Evolutionary conservation across 1,140 invertebrate species (phyloP), one percentile per base, ranked within the genome.

Genomic region (Ectropis grisescens): DNA sequence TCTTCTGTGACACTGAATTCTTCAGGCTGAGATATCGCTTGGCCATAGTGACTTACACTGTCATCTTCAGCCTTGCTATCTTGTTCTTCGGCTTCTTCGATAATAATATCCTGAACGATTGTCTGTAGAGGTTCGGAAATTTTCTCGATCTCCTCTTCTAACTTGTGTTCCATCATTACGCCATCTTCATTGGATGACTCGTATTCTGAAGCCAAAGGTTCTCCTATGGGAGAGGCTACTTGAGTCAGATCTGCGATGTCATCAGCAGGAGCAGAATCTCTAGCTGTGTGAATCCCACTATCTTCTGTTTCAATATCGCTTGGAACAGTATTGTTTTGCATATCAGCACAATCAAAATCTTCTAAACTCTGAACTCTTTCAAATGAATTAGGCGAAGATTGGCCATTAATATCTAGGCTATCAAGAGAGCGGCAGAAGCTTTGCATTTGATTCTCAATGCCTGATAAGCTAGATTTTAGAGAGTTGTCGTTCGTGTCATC

Each of bases 281-380:
- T 90, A 1, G 89, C 89, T 13, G 90, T 93, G 47, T 93, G 91
- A 33, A 93, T 92, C 2, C 91, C 92, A 35, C 90, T 92, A 49
- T 93, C 91, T 62, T 93, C 91, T 8, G 89, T 84, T 69, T 92
- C 89, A 6, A 89, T 90, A 33, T 91, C 89, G 30, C 82, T 85
- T 19, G 74, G 72, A 22, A 83, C 75, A 13, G 76, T 75, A 37
- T 76, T 71, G 41, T 82, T 76, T 42, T 76, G 74, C 60, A 76
- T 84, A 60, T 60, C 82, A 42, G 23, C 70, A 57, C 57, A 87
- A 80, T 71, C 88, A 71, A 64, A 87, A 48, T 74, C 88, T 84
- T 89, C 87, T 16, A 88, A 80, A 49, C 87, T 89, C 55, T 89
- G 88, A 10, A 89, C 86, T 26, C 88, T 83, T 50, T 89, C 88